phyloP scores from a whole-genome alignment of 1,140 invertebrate species.

The Pogonomyrmex barbatus region DNA sequence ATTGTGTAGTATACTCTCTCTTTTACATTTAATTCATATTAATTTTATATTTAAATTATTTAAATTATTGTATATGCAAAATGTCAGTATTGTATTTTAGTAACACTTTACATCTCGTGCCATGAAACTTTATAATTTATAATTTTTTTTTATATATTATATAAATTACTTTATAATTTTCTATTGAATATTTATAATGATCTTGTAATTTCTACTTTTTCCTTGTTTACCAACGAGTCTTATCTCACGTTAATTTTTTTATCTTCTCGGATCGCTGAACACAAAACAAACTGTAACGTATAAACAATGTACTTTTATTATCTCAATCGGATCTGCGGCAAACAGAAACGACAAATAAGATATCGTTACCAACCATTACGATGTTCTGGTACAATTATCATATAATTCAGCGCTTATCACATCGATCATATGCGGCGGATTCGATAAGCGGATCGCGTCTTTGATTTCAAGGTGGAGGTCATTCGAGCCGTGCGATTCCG shows the following conservation, averaged over 20 bases:
- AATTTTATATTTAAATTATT: constrained; percentile 11
- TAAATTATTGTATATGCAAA: not conserved
- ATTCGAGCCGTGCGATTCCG: constrained; percentile 59
- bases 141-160: no score
- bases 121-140: not conserved
- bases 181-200: constrained; percentile 22
- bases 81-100: not conserved
- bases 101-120: not conserved
- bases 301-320: constrained; percentile 45
- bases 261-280: not conserved
- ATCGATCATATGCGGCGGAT: constrained; percentile 45
- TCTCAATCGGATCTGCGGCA: not conserved
- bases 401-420: constrained; percentile 62
- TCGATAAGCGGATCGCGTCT: constrained; percentile 21
- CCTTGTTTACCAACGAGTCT: not conserved
- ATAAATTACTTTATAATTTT: no score
- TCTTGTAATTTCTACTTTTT: not conserved
- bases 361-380: constrained; percentile 11
- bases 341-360: constrained; percentile 42
- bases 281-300: constrained; percentile 1
- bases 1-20: not conserved
- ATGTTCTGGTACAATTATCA: constrained; percentile 50
- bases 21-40: constrained; percentile 16
- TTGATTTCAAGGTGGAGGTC: constrained; percentile 74
- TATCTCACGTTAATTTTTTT: constrained; percentile 19